Evolutionary conservation across 2,797 vertebrate species (phyloP).

Genomic region (Zenarchopterus dispar): DNA sequence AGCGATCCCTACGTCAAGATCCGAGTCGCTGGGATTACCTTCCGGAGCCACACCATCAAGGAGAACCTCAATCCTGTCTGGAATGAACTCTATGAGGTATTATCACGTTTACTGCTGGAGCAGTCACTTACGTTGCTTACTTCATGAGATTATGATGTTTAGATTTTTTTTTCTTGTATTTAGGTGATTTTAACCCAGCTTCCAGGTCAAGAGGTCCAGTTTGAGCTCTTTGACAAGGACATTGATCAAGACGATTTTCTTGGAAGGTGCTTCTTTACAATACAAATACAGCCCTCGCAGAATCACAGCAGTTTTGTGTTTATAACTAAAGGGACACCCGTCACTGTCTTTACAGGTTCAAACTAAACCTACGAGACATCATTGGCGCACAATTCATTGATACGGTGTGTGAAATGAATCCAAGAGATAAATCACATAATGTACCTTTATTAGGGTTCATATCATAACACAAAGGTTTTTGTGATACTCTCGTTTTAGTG

Average conservation of each 20-base stretch:
- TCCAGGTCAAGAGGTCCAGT: slow-evolving; percentile 92
- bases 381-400: slow-evolving; percentile 85
- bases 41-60: slow-evolving; percentile 89
- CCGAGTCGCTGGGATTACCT: slow-evolving; percentile 85
- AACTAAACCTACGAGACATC: slow-evolving; percentile 85
- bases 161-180: neutral
- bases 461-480: neutral
- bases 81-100: slow-evolving; percentile 93
- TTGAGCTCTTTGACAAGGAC: slow-evolving; percentile 93
- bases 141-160: neutral
- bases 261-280: slow-evolving; percentile 82
- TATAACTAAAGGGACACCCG: neutral
- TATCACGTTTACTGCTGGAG: neutral
- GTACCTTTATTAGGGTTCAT: neutral
- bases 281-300: neutral
- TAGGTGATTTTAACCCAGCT: slow-evolving; percentile 88
- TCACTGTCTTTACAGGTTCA: slow-evolving; percentile 83
- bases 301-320: neutral
- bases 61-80: slow-evolving; percentile 92
- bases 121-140: neutral
- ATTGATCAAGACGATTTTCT: slow-evolving; percentile 93
- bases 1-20: slow-evolving; percentile 94
- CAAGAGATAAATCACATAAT: neutral
- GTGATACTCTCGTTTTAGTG: slow-evolving; percentile 77
- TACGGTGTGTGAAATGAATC: slow-evolving; percentile 77